A percentile compares a stretch with the other conserved stretches of the same genome.
These are phyloP conservation scores for Chironomus riparius DNA, from an alignment of 2,888 invertebrate genomes.

Conservation along the genomic window DNA sequence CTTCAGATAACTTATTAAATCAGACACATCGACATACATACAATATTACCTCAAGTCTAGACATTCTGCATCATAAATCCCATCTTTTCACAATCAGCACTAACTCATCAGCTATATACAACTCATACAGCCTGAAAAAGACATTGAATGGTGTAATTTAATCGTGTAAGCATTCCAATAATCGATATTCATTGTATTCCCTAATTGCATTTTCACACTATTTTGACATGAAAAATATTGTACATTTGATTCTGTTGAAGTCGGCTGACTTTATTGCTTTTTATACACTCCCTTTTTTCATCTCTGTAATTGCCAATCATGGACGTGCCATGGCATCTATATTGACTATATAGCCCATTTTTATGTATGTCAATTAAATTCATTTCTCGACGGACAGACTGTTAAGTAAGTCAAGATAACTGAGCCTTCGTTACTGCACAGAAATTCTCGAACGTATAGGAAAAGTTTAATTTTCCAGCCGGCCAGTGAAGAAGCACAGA, in stretches of 20 bases:
- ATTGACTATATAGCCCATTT: background rate
- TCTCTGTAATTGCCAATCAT: background rate
- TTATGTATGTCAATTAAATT: background rate
- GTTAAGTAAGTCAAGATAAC: background rate
- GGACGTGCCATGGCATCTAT: background rate
- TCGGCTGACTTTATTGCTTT: background rate
- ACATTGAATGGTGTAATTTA: no score
- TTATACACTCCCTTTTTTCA: background rate
- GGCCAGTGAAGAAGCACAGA: background rate
- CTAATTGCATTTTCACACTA: no score
- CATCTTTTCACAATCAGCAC: no score
- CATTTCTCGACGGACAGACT: background rate
- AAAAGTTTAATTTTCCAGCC: slow-evolving; percentile 24
- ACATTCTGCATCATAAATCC: no score
- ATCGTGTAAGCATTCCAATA: no score
- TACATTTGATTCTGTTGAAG: background rate
- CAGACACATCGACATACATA: no score
- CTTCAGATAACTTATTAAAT: no score
- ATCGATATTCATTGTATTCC: no score
- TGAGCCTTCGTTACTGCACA: background rate
- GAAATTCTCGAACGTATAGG: background rate
- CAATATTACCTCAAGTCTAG: no score
- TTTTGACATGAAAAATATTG: no score
- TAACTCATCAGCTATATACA: no score
- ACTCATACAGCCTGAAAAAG: no score